Conservation (phyloP, 2,888 invertebrate genomes). For the Sesia apiformis region DNA sequence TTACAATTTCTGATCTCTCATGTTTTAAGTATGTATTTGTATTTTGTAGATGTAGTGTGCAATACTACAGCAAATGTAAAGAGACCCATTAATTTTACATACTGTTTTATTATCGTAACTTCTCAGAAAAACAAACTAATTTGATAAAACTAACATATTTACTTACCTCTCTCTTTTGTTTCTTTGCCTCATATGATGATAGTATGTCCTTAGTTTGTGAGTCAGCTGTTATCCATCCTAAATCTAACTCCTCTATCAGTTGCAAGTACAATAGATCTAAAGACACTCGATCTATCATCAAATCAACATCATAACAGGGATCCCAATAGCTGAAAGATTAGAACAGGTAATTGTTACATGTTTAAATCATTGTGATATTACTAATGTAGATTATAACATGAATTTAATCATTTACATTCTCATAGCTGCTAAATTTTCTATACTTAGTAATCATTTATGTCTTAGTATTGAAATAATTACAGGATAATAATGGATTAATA, state of each 20-base stretch:
- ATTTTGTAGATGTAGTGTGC: too few relatives aligned
- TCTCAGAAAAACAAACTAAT: too few relatives aligned
- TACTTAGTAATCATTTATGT: too few relatives aligned
- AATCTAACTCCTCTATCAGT: conserved; percentile 88
- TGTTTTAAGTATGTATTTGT: too few relatives aligned
- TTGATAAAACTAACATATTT: too few relatives aligned
- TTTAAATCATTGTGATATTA: not conserved
- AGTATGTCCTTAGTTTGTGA: conserved; percentile 81
- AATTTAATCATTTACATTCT: not conserved
- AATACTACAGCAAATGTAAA: too few relatives aligned
- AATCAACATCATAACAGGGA: conserved; percentile 84
- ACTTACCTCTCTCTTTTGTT: conserved; percentile 86
- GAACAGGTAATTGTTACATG: conserved; percentile 3
- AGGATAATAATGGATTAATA: too few relatives aligned
- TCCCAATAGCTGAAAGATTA: conserved; percentile 88
- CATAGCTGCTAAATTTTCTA: not conserved
- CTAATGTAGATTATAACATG: not conserved
- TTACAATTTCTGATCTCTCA: too few relatives aligned
- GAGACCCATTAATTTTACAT: too few relatives aligned
- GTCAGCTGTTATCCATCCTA: conserved; percentile 87
- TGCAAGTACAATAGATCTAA: conserved; percentile 91
- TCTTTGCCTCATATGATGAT: conserved; percentile 80
- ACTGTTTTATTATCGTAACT: too few relatives aligned
- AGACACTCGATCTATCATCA: conserved; percentile 87
- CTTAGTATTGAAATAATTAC: too few relatives aligned